These are phyloP conservation scores for Eulithis prunata DNA, from an alignment of 2,888 invertebrate species.

Conservation along the genomic window DNA sequence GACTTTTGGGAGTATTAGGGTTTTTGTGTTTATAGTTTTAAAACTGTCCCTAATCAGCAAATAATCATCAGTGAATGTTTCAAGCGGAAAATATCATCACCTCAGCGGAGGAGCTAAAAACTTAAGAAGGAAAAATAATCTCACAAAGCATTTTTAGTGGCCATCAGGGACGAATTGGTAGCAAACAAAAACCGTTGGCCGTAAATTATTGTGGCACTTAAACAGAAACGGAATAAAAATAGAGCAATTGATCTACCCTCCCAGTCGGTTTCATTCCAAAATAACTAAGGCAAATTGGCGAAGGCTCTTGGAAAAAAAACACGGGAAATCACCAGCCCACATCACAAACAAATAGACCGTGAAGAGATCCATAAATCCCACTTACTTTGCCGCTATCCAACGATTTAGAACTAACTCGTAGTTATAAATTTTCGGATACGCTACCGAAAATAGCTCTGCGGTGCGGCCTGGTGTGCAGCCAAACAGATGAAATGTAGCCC, in stretches of 20 bases:
- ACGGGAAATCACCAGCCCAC: conserved; percentile 41
- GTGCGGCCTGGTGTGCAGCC: conserved; percentile 74
- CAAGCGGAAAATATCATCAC: not conserved
- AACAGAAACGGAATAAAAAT: conserved; percentile 26
- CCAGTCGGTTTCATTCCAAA: conserved; percentile 29
- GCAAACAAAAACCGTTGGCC: conserved; percentile 18
- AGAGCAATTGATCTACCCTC: conserved; percentile 30
- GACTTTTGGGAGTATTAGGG: too few relatives aligned
- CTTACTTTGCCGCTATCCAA: conserved; percentile 74
- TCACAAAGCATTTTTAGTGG: conserved; percentile 1
- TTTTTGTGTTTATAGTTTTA: too few relatives aligned
- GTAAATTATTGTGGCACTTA: conserved; percentile 25
- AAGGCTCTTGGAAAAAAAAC: conserved; percentile 45
- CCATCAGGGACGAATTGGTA: conserved; percentile 9
- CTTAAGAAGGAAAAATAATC: conserved; percentile 7
- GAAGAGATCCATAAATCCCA: conserved; percentile 73
- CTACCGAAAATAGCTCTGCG: conserved; percentile 78
- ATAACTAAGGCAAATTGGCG: conserved; percentile 42
- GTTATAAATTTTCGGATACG: conserved; percentile 79
- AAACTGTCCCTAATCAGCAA: too few relatives aligned
- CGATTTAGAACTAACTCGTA: conserved; percentile 80
- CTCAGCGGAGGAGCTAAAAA: not conserved
- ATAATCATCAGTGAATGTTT: too few relatives aligned
- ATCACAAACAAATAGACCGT: conserved; percentile 67
- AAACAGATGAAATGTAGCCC: conserved; percentile 81